Conservation (phyloP, 1,140 invertebrate species). For the Papilio polyxenes region DNA sequence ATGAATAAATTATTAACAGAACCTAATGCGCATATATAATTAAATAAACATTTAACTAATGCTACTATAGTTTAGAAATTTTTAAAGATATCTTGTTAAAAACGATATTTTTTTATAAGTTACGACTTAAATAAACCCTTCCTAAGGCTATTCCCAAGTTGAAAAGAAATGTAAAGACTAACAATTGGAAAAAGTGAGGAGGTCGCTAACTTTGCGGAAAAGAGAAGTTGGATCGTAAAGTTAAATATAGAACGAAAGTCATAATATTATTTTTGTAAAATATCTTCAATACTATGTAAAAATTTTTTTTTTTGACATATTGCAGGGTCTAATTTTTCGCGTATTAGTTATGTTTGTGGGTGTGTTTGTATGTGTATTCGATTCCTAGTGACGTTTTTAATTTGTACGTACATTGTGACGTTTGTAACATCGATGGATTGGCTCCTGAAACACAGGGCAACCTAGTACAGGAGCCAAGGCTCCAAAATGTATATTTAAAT, state of each 20-base stretch:
- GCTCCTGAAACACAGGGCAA: too few relatives aligned
- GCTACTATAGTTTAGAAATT: too few relatives aligned
- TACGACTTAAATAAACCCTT: constrained; percentile 6
- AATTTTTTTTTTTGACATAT: not conserved
- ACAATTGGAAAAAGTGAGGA: constrained; percentile 18
- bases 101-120: not conserved
- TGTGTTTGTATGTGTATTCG: not conserved
- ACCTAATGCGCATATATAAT: too few relatives aligned
- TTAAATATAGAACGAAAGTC: constrained; percentile 9
- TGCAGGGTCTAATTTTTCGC: not conserved
- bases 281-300: not conserved
- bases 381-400: too few relatives aligned
- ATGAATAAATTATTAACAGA: not conserved
- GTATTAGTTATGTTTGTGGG: too few relatives aligned
- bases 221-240: not conserved
- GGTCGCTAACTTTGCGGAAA: constrained; percentile 4
- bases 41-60: too few relatives aligned
- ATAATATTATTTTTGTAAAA: not conserved
- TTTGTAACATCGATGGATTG: too few relatives aligned
- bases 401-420: too few relatives aligned
- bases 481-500: too few relatives aligned
- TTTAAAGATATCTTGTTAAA: not conserved
- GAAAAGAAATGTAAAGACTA: constrained; percentile 10
- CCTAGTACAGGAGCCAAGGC: too few relatives aligned
- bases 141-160: not conserved